Evolutionary conservation across 2,113 vertebrate species (phyloP).

Genomic region (Antechinus stuartii): DNA sequence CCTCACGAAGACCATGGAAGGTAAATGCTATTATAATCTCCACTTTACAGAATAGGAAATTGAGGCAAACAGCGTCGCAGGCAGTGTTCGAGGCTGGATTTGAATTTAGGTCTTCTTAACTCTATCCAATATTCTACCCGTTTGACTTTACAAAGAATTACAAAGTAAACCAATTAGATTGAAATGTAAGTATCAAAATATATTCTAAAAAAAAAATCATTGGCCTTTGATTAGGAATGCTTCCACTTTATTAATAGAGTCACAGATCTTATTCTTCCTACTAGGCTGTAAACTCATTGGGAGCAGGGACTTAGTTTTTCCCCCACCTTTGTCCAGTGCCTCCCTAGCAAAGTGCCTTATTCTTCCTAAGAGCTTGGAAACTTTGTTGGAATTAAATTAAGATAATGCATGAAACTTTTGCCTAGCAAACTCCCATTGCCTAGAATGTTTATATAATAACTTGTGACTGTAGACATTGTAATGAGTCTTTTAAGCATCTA

Average conservation of each 20-base stretch:
- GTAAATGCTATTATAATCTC: neutral
- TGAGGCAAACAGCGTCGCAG: neutral
- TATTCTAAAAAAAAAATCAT: neutral
- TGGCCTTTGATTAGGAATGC: neutral
- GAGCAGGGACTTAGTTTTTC: neutral
- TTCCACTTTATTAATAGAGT: neutral
- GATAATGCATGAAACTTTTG: neutral
- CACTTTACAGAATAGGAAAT: neutral
- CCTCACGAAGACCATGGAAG: neutral
- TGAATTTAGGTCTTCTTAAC: neutral
- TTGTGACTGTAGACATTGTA: neutral
- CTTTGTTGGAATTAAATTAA: neutral
- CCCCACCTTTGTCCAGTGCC: neutral
- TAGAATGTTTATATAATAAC: conserved; percentile 5
- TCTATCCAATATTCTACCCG: neutral
- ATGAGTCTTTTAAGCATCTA: neutral
- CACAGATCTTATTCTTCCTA: neutral
- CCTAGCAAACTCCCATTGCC: neutral
- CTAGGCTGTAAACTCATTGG: neutral
- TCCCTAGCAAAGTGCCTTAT: neutral
- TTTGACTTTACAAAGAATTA: neutral
- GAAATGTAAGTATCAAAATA: neutral
- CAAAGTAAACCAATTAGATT: neutral
- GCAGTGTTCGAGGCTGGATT: neutral
- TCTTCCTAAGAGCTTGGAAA: neutral